Evolutionary conservation across 2,113 vertebrate genomes (phyloP).

Genomic region (Setophaga petechia): DNA sequence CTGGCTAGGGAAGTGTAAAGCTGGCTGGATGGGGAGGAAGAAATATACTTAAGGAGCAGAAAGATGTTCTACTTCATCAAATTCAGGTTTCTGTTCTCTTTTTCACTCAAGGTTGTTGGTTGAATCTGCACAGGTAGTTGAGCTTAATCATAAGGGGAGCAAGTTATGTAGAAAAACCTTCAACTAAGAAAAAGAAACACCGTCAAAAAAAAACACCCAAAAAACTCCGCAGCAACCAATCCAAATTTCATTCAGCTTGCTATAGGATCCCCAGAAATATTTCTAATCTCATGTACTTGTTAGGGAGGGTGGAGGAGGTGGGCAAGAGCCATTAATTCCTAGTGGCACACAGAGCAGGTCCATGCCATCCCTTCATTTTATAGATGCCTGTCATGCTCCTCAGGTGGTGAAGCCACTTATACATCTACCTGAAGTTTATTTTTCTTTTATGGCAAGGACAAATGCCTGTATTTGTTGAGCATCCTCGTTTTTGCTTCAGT

Average conservation of each 20-base stretch:
- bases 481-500: not conserved
- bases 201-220: accelerated
- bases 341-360: not conserved
- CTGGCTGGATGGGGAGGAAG: not conserved
- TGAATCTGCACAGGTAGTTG: not conserved
- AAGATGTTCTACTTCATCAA: not conserved
- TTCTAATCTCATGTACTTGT: not conserved
- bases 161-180: not conserved
- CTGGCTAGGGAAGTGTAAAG: not conserved
- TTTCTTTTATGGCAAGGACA: not conserved
- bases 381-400: not conserved
- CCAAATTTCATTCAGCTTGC: not conserved
- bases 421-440: not conserved
- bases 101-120: not conserved
- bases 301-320: not conserved
- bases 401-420: not conserved
- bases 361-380: not conserved
- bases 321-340: not conserved
- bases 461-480: not conserved
- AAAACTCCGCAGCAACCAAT: not conserved
- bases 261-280: not conserved
- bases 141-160: not conserved
- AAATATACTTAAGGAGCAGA: not conserved
- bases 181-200: not conserved
- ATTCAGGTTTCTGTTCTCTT: not conserved